phyloP scores from a whole-genome alignment of 92 coral and sea anemone species.

The Epizoanthus stellaris region DNA sequence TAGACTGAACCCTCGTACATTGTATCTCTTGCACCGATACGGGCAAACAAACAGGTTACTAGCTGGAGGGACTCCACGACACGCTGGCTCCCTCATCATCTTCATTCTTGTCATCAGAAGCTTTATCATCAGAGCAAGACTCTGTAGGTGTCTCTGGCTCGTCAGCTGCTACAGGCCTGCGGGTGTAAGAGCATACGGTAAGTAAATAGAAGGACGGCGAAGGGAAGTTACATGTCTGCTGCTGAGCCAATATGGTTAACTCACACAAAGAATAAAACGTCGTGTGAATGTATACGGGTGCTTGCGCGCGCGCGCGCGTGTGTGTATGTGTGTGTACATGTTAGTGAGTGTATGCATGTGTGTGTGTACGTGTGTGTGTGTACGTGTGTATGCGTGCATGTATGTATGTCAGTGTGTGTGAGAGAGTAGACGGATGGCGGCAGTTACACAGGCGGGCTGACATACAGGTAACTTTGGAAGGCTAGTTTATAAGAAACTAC shows the following conservation, averaged over 20 bases:
- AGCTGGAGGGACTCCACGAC: conserved; percentile 22
- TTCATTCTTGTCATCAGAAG: background rate
- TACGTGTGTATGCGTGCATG: too few relatives aligned
- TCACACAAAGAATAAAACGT: too few relatives aligned
- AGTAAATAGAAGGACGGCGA: background rate
- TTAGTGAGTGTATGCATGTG: too few relatives aligned
- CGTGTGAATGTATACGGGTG: too few relatives aligned
- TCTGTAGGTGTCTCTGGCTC: conserved; percentile 18
- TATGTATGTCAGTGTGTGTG: too few relatives aligned
- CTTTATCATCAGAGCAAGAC: background rate
- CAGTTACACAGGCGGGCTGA: too few relatives aligned
- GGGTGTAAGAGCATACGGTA: background rate
- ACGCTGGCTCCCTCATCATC: conserved; percentile 11
- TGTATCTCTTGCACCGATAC: background rate
- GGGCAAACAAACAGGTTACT: background rate
- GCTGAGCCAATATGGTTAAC: background rate
- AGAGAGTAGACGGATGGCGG: too few relatives aligned
- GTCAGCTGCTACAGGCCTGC: conserved; percentile 1
- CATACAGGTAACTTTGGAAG: too few relatives aligned
- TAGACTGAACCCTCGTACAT: background rate
- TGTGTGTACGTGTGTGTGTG: too few relatives aligned
- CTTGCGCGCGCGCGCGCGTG: too few relatives aligned
- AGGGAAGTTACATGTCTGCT: background rate
- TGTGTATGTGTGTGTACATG: too few relatives aligned
- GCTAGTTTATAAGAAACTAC: too few relatives aligned